Base-by-base conservation (phyloP, 1,140 invertebrate species). In the Saccostrea echinata region DNA sequence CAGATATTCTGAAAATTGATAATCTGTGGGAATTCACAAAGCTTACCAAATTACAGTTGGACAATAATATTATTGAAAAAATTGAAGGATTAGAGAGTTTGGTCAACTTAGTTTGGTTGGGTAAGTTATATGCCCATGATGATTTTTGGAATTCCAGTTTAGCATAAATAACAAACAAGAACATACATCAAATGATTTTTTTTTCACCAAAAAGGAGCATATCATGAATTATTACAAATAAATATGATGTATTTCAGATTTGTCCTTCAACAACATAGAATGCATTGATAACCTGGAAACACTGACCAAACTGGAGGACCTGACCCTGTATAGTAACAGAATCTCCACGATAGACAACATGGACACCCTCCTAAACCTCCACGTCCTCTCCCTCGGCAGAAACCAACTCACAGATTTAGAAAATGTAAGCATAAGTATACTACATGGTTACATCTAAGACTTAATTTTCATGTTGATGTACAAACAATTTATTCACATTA, bases 301-400 rank as follows among this genome's bases (percentile, higher is more conserved):
- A 68, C 92, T 96, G 88, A 93, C 93, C 86, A 94, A 95, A 89
- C 85, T 95, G 30, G 91, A 93, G 88, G 95, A 95, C 90, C 87
- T 95, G n/a, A 94, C 94, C 3, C 90, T 95, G 43, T 95, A 92
- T 86, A 95, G 95, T 88, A 95, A 95, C 91, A 91, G 94, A 85
- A 95, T 95, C 61, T 91, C 91, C 27, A 92, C 88, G n/a, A 92
- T 95, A 35, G 95, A 95, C 92, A 95, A 95, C 87, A 93, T 95
- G 92, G 94, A 95, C 61, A 85, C 84, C 27, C 90, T 95, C 0
- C 88, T 87, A 51, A 96, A 97, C 89, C 95, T 98, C 16, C 96
- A 97, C 4, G 97, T 98, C 68, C 96, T 98, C 30, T 98, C 97
- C 91, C 96, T 98, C 92, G 97, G 97, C 27, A 97, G 97, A 92